Evolutionary conservation across 2,888 invertebrate genomes (phyloP), one percentile per base, ranked within the genome.

Genomic region (Brachypalpus laphriformis): DNA sequence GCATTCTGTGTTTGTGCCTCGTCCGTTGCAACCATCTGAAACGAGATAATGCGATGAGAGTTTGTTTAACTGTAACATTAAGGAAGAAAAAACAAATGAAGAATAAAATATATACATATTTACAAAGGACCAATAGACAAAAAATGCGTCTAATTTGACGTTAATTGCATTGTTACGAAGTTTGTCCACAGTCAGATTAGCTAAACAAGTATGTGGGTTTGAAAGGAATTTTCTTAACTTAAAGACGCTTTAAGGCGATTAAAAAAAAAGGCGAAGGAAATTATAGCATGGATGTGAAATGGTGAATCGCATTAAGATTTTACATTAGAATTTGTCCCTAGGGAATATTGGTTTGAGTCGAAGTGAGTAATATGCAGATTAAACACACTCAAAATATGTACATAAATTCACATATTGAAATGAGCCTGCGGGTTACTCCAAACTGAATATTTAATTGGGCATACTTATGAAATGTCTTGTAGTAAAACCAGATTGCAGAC

Each of bases 1-100:
- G 91, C 88, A 88, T 90, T 91, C 45, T 90, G 91, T 78, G 93
- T 91, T 89, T 94, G 94, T 82, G 94, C 92, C 88, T 96, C 96
- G 90, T 96, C 96, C 88, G 96, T 95, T 90, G 96, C 95, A 93
- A 97, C 97, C 96, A 97, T 97, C 97, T 97, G 93, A 42, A 83
- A 80, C 20, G 34, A 49, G 51, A 81, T 25, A 20, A 87, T 11
- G 7, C 16, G 11, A 57, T 45, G 25, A 57, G 9, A 14, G 8
- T 42, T 31, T 22, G 5, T 45, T 56, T 47, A 25, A 54, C 5
- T 37, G 51, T 45, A 28, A 42, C 22, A 11, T 59, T 42, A 7
- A 65, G 11, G 47, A 18, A 6, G 0, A n/a, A n/a, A 6, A 11
- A 51, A 34, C 34, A 61, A 20, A 8, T n/a, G n/a, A n/a, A n/a